These are phyloP conservation scores for Nebria ingens DNA, from an alignment of 1,140 invertebrate species.

Conservation along the genomic window DNA sequence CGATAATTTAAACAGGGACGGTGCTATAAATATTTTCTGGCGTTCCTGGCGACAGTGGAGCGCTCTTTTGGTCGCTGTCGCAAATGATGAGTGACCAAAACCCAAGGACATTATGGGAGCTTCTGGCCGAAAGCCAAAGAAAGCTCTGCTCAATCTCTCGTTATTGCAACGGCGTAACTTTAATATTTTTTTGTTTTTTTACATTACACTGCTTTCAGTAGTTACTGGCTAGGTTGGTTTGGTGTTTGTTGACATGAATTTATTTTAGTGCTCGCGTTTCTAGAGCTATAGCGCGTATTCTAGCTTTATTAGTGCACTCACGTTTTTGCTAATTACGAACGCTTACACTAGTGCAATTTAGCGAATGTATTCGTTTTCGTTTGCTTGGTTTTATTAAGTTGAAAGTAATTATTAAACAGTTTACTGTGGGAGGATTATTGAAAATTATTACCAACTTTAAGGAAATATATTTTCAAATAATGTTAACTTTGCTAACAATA, in stretches of 20 bases:
- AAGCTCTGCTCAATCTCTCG: constrained; percentile 8
- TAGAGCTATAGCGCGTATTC: not conserved
- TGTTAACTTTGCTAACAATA: too few relatives aligned
- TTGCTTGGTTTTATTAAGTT: too few relatives aligned
- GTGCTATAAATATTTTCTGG: not conserved
- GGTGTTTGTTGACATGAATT: not conserved
- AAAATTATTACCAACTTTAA: too few relatives aligned
- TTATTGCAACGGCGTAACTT: constrained; percentile 4
- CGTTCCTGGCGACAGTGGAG: not conserved
- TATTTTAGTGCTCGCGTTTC: not conserved
- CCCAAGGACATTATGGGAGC: constrained; percentile 6
- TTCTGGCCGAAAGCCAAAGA: constrained; percentile 1
- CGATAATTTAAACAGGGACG: constrained; percentile 5
- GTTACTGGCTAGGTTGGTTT: too few relatives aligned
- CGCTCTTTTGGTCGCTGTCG: not conserved
- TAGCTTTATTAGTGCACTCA: not conserved
- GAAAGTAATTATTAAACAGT: too few relatives aligned
- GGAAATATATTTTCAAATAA: too few relatives aligned
- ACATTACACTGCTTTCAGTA: too few relatives aligned
- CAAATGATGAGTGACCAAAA: constrained; percentile 4
- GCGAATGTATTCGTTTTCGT: too few relatives aligned
- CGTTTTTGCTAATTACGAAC: not conserved
- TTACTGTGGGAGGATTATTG: too few relatives aligned
- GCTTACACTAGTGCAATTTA: not conserved
- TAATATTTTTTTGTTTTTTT: too few relatives aligned